Evolutionary conservation across 2,113 vertebrate genomes (phyloP).

Genomic region (Myrmophylax atrothorax): DNA sequence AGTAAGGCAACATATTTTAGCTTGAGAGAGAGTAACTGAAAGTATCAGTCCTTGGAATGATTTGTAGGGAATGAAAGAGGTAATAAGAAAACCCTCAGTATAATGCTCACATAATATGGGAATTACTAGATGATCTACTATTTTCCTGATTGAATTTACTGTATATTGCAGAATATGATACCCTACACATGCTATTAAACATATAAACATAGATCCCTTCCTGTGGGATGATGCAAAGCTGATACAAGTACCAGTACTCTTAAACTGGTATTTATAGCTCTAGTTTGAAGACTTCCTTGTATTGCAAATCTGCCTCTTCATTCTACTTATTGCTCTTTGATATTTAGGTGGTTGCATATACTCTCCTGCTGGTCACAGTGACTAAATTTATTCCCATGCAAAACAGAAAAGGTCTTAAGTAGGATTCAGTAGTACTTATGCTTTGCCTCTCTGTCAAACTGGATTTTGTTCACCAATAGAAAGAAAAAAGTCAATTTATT

Average conservation of each 20-base stretch:
- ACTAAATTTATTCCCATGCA: not conserved
- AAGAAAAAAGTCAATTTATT: not conserved
- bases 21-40: not conserved
- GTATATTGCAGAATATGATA: not conserved
- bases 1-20: not conserved
- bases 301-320: not conserved
- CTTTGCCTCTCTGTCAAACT: not conserved
- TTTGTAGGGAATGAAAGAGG: not conserved
- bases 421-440: not conserved
- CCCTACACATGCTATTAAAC: not conserved
- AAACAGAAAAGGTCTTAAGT: not conserved
- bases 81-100: not conserved
- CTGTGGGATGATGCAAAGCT: not conserved
- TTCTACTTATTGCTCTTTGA: conserved; percentile 29
- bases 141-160: not conserved
- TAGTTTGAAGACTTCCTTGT: not conserved
- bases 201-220: not conserved
- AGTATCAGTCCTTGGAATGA: not conserved
- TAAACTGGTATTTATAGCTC: not conserved
- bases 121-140: not conserved
- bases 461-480: not conserved
- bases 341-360: not conserved
- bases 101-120: not conserved
- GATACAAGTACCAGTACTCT: not conserved
- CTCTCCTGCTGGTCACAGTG: not conserved